Evolutionary conservation across 2,797 vertebrate genomes (phyloP).

Genomic region (Siniperca obscura): DNA sequence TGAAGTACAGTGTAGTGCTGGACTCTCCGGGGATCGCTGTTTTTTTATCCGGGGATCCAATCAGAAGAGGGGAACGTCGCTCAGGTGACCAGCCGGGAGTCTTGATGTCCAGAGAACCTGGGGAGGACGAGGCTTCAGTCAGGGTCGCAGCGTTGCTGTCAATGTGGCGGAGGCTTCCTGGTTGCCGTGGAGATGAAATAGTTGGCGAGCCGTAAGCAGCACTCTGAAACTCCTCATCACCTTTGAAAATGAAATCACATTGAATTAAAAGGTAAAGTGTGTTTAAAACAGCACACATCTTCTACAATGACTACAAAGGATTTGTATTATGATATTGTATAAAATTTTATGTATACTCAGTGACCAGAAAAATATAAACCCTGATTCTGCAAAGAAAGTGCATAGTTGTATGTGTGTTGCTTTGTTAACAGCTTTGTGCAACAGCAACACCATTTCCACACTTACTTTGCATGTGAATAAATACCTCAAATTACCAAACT

Average conservation of each 20-base stretch:
- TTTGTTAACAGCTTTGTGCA: background rate
- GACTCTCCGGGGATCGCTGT: conserved; percentile 65
- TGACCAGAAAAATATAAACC: background rate
- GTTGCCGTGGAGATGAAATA: conserved; percentile 70
- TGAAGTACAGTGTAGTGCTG: conserved; percentile 87
- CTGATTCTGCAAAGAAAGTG: background rate
- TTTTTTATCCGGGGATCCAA: conserved; percentile 76
- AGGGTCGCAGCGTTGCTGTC: conserved; percentile 73
- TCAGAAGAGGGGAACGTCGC: conserved; percentile 73
- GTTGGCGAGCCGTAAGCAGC: conserved; percentile 78
- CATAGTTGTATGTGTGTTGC: background rate
- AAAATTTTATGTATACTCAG: background rate
- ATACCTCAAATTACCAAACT: background rate
- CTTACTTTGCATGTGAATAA: background rate
- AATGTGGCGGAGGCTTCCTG: conserved; percentile 75
- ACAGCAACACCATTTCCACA: background rate
- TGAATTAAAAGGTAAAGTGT: background rate
- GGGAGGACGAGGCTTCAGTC: conserved; percentile 73
- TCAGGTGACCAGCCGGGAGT: conserved; percentile 76
- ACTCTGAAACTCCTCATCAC: conserved; percentile 82
- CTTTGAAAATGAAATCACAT: conserved; percentile 50
- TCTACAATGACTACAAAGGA: background rate
- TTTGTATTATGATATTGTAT: background rate
- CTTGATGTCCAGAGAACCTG: conserved; percentile 77
- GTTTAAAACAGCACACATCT: background rate